phyloP scores from a whole-genome alignment of 2,888 invertebrate species.

The Drosophila longiperda region DNA sequence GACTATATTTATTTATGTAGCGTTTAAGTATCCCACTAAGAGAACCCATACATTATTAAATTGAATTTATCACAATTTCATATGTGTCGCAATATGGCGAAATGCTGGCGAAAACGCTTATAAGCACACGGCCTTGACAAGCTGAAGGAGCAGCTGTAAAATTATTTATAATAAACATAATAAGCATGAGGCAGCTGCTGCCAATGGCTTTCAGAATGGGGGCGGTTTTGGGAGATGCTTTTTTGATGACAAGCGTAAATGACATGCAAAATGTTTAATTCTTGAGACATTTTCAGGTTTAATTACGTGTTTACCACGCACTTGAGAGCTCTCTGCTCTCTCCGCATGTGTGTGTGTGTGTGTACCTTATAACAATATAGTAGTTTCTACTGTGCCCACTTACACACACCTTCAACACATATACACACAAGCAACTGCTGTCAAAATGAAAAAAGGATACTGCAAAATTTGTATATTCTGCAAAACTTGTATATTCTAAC shows the following conservation, averaged over 20 bases:
- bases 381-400: conserved; percentile 24
- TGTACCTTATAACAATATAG: conserved; percentile 23
- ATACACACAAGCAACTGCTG: background rate
- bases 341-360: conserved; percentile 16
- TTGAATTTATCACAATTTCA: background rate
- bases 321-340: conserved; percentile 26
- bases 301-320: conserved; percentile 76
- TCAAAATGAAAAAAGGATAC: conserved; percentile 49
- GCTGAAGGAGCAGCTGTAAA: conserved; percentile 61
- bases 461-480: conserved; percentile 55
- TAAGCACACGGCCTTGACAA: conserved; percentile 9
- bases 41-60: conserved; percentile 4
- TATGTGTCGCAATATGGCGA: conserved; percentile 3
- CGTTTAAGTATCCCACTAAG: background rate
- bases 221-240: conserved; percentile 42
- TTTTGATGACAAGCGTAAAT: conserved; percentile 62
- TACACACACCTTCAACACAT: background rate
- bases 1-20: background rate
- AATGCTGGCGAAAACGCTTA: conserved; percentile 35
- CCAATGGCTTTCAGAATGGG: conserved; percentile 57
- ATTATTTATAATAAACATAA: conserved; percentile 80
- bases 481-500: conserved; percentile 54
- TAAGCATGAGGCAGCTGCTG: conserved; percentile 68
- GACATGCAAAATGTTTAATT: conserved; percentile 69
- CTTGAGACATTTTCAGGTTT: conserved; percentile 70